Base-by-base conservation (phyloP, 2,113 vertebrate species). In the Mesitornis unicolor region DNA sequence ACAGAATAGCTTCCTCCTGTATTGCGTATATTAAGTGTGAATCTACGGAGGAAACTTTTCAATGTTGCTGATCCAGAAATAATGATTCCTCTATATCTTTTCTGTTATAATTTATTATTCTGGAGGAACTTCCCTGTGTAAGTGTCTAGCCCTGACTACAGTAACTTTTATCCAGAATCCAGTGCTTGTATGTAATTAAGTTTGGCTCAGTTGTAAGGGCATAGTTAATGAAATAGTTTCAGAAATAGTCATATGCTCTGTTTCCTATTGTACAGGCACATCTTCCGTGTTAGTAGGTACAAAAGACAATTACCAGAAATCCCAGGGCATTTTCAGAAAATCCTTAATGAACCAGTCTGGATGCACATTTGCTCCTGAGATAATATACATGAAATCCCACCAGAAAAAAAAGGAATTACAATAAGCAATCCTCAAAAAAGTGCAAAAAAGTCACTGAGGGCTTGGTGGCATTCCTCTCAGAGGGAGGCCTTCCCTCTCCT, bases 401-500 rank as follows among this genome's bases (percentile, higher is more conserved):
- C 5, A 57, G 47, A 48, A 79, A 74, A 29, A 48, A 76, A 74
- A 26, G 16, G 60, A 70, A 87, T 77, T 73, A 59, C 42, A 73
- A 82, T 20, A 83, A 86, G 43, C 28, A 78, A 28, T 53, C 43
- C n/a, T 53, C 40, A 19, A 43, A 92, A 85, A 63, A 61, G 11
- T 65, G 31, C 3, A 75, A 65, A 75, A 84, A 71, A 12, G 4
- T 53, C 10, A 1, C 68, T 64, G 73, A 94, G 53, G 73, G 83
- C 84, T 89, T 68, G 20, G 13, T 92, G 83, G 92, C 90, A 89
- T 94, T 95, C 61, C 25, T 97, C 90, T 89, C 95, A 76, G 90
- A 92, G 80, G 95, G 96, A 92, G 90, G 80, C 61, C 83, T 96
- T 96, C 90, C 86, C 64, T 90, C 57, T 92, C 40, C 48, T 82